Conservation (phyloP, 1,140 invertebrate species). For the Drusus annulatus region DNA sequence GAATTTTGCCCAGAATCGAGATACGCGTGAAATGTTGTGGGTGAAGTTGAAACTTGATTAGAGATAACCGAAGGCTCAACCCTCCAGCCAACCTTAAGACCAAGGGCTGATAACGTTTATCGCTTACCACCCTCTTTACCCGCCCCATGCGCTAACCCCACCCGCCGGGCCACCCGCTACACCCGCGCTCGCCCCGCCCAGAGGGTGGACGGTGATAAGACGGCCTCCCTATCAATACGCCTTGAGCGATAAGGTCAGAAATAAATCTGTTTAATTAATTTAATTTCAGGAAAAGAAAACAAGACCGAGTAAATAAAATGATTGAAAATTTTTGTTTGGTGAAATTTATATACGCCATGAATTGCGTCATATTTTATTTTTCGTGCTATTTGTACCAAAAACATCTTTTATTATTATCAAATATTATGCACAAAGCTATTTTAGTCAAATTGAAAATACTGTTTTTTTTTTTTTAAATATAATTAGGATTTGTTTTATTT, state of each 20-base stretch:
- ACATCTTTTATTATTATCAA: background rate
- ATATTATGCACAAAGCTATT: too few species aligned
- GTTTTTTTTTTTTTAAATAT: too few species aligned
- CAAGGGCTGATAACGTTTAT: slow-evolving; percentile 55
- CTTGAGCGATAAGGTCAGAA: slow-evolving; percentile 37
- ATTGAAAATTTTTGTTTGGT: background rate
- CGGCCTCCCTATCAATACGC: slow-evolving; percentile 50
- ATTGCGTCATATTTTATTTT: background rate
- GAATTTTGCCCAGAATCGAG: background rate
- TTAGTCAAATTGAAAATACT: too few species aligned
- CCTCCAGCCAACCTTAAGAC: slow-evolving; percentile 38
- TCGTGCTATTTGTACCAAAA: background rate
- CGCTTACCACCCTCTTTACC: slow-evolving; percentile 36
- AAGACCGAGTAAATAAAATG: background rate
- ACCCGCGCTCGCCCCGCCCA: background rate
- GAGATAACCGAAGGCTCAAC: slow-evolving; percentile 34
- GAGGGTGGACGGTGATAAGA: slow-evolving; percentile 31
- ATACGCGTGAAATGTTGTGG: slow-evolving; percentile 32
- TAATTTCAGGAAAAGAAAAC: slow-evolving; percentile 20
- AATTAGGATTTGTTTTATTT: too few species aligned
- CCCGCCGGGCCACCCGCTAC: background rate
- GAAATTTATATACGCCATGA: background rate
- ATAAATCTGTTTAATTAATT: slow-evolving; percentile 58
- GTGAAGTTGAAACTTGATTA: slow-evolving; percentile 23
- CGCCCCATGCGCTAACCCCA: background rate